phyloP scores from a whole-genome alignment of 1,140 invertebrate species.

The Helicoverpa armigera region DNA sequence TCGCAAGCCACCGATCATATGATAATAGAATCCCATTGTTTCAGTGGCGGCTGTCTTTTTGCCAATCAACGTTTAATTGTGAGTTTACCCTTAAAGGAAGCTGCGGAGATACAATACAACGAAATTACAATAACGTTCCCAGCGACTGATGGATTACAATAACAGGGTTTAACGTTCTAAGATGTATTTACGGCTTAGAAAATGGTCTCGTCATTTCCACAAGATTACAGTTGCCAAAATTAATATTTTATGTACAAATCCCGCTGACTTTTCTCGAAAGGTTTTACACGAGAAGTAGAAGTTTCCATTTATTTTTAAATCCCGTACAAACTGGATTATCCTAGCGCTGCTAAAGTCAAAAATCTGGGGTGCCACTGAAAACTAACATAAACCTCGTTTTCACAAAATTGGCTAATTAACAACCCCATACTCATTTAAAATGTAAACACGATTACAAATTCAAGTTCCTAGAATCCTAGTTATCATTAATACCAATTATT shows the following conservation, averaged over 20 bases:
- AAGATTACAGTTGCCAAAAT: conserved; percentile 1
- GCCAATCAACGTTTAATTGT: conserved; percentile 21
- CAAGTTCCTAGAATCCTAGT: background rate
- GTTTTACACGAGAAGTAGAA: too few species aligned
- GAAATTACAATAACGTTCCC: conserved; percentile 25
- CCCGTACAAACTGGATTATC: too few species aligned
- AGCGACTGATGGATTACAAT: conserved; percentile 7
- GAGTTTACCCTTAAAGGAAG: conserved; percentile 13
- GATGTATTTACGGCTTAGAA: conserved; percentile 1
- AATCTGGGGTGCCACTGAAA: too few species aligned
- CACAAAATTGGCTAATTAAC: too few species aligned
- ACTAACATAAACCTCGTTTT: too few species aligned
- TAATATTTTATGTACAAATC: too few species aligned
- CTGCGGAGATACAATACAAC: conserved; percentile 1
- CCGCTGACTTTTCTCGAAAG: too few species aligned
- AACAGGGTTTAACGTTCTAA: conserved; percentile 21
- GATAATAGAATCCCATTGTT: conserved; percentile 15
- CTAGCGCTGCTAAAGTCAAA: too few species aligned
- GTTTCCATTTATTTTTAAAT: too few species aligned
- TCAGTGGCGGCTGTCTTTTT: conserved; percentile 20
- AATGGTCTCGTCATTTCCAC: background rate
- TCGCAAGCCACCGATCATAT: background rate
- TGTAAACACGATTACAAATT: too few species aligned
- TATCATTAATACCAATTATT: conserved; percentile 28
- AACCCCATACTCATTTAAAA: too few species aligned